Base-by-base conservation (phyloP, 2,113 vertebrate species). In the Tragulus kanchil region DNA sequence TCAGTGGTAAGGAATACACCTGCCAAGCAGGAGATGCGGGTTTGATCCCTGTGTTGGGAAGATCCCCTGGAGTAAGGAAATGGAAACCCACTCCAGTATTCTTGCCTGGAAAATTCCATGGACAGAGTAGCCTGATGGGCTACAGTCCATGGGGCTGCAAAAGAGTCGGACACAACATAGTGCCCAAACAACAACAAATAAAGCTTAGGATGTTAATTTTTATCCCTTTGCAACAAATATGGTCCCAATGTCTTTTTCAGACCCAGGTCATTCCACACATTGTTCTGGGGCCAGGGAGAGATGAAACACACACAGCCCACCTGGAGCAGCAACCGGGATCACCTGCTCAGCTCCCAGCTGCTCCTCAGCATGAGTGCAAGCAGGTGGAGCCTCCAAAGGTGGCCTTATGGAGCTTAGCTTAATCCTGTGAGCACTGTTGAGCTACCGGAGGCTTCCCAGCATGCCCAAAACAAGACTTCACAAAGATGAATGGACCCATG, bases 141-240 rank as follows among this genome's bases (percentile, higher is more conserved):
- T 73, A 13, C 12, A 73, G 69, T 7, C 69, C 11, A 6, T 73
- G 42, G 36, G 21, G 21, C 36, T 73, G 69, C 42, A 23, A 6
- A 69, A 45, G 19, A 71, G 69, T 25, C 5, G 3, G 12, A 25
- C 36, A 25, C 21, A 11, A 45, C 21, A 1, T 5, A 23, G 21
- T 3, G 69, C 6, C 5, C 45, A 14, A 73, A 45, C 69, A 12
- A 45, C n/a, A 36, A 13, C 69, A 73, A 21, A 52, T 69, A 77
- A 84, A 90, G 26, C 15, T 59, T 42, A 64, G 42, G 16, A 52
- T 58, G 3, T 77, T 58, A 54, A 25, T 26, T 71, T 95, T 56
- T 95, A 77, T 85, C 12, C 28, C n/a, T 95, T 96, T 85, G 58
- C 25, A 71, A 31, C 45, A 90, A 91, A 17, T 71, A 85, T 16